Evolutionary conservation across 1,140 invertebrate genomes (phyloP).

Genomic region (Sweltsa coloradensis): DNA sequence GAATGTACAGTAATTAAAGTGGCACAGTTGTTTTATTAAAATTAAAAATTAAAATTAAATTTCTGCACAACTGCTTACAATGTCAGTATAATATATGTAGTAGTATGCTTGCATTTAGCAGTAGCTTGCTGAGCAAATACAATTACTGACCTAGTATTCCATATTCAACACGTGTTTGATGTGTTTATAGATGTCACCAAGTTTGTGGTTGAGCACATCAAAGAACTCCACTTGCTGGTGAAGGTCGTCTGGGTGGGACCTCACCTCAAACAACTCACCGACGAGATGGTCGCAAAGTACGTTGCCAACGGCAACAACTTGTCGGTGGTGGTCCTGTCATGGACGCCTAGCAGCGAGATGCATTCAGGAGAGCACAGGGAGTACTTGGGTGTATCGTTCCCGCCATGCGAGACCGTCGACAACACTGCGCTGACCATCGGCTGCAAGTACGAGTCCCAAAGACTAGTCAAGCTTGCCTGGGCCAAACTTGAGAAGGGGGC

Average conservation of each 20-base stretch:
- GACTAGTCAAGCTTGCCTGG: slow-evolving; percentile 55
- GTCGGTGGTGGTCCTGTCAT: slow-evolving; percentile 50
- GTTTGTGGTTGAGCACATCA: slow-evolving; percentile 41
- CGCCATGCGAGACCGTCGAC: slow-evolving; percentile 37
- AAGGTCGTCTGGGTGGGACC: slow-evolving; percentile 51
- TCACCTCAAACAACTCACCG: slow-evolving; percentile 34
- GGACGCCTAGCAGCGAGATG: slow-evolving; percentile 50
- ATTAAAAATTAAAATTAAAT: too few relatives aligned
- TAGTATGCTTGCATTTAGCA: too few relatives aligned
- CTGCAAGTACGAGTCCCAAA: slow-evolving; percentile 41
- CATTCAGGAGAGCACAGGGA: slow-evolving; percentile 36
- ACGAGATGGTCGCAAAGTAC: slow-evolving; percentile 30
- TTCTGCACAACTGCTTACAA: too few relatives aligned
- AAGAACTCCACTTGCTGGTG: slow-evolving; percentile 36
- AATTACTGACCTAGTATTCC: background rate
- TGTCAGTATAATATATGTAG: too few relatives aligned
- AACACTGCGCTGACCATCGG: slow-evolving; percentile 15
- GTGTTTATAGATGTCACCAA: slow-evolving; percentile 27
- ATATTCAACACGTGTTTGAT: too few relatives aligned
- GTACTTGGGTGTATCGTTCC: slow-evolving; percentile 37
- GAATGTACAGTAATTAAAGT: too few relatives aligned
- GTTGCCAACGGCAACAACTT: slow-evolving; percentile 16
- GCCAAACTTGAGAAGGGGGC: slow-evolving; percentile 36
- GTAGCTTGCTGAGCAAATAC: too few relatives aligned
- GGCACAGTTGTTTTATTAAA: too few relatives aligned